Conservation (phyloP, 2,888 invertebrate genomes). For the Andrena chrysosceles region DNA sequence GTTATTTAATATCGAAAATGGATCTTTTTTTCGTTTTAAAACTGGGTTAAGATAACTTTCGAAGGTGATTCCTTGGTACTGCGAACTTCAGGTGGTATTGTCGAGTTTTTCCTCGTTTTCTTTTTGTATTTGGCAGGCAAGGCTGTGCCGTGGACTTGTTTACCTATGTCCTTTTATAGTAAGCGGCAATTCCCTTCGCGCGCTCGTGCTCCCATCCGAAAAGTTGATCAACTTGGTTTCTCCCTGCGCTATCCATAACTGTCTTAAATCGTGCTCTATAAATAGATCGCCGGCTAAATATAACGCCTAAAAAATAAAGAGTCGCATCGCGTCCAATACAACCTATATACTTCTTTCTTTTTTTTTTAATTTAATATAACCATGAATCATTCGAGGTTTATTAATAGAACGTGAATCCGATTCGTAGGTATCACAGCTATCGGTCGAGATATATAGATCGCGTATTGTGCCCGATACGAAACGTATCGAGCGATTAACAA, state of each 20-base stretch:
- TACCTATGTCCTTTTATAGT: slow-evolving; percentile 67
- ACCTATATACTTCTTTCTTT: background rate
- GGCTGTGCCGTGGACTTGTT: slow-evolving; percentile 60
- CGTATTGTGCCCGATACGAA: slow-evolving; percentile 27
- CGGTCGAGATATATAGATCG: slow-evolving; percentile 22
- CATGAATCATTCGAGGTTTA: slow-evolving; percentile 40
- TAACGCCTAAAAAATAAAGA: background rate
- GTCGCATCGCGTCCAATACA: background rate
- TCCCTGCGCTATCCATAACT: background rate
- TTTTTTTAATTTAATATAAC: slow-evolving; percentile 25
- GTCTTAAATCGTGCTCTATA: background rate
- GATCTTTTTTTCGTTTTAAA: slow-evolving; percentile 6
- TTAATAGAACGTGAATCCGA: slow-evolving; percentile 39
- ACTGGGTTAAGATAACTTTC: slow-evolving; percentile 16
- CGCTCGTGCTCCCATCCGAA: slow-evolving; percentile 34
- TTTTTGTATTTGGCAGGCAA: slow-evolving; percentile 47
- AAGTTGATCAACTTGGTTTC: slow-evolving; percentile 45
- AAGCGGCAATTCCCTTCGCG: slow-evolving; percentile 50
- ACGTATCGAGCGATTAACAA: slow-evolving; percentile 21
- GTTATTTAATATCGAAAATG: background rate
- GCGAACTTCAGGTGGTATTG: background rate
- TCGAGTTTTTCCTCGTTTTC: slow-evolving; percentile 39
- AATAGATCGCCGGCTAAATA: slow-evolving; percentile 10
- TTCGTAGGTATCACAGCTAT: slow-evolving; percentile 16
- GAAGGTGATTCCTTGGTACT: slow-evolving; percentile 28